Conservation (phyloP, 53 echinoderm and acorn worm genomes). For the Luidia sarsii region DNA sequence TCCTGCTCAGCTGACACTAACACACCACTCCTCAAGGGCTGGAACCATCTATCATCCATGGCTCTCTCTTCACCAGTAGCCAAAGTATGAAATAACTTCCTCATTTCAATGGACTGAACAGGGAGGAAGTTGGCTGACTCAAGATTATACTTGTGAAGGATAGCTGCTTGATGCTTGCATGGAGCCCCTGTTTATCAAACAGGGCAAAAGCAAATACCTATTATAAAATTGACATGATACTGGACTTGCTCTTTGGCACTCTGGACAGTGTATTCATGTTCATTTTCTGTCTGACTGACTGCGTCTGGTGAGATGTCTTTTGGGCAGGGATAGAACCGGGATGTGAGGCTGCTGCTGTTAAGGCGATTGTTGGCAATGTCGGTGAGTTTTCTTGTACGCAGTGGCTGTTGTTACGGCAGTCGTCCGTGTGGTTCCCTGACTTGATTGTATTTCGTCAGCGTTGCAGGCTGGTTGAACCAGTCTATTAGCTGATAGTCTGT, state of each 20-base stretch:
- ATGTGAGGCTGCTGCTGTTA: not conserved
- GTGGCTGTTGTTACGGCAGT: too few relatives aligned
- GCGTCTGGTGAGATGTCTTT: conserved; percentile 13
- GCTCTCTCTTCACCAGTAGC: conserved; percentile 47
- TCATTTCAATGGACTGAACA: not conserved
- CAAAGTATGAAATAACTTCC: conserved; percentile 25
- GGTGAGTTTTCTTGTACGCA: not conserved
- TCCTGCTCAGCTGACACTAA: not conserved
- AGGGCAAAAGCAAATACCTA: conserved; percentile 51
- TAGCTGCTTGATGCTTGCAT: conserved; percentile 46
- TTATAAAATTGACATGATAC: conserved; percentile 48
- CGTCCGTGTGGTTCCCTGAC: too few relatives aligned
- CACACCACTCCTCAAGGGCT: conserved; percentile 34
- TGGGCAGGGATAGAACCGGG: conserved; percentile 17
- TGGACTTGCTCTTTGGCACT: conserved; percentile 7
- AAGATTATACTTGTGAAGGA: conserved; percentile 1
- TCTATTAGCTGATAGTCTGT: too few relatives aligned
- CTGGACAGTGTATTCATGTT: not conserved
- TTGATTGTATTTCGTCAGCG: too few relatives aligned
- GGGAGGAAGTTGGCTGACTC: conserved; percentile 25
- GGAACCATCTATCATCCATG: conserved; percentile 26
- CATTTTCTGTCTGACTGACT: not conserved
- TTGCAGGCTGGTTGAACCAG: too few relatives aligned
- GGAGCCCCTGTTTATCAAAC: conserved; percentile 49
- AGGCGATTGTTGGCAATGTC: conserved; percentile 14